Evolutionary conservation across 2,797 vertebrate species (phyloP), one percentile per base, ranked within the genome.

Genomic region (Paratrypauchen microcephalus): DNA sequence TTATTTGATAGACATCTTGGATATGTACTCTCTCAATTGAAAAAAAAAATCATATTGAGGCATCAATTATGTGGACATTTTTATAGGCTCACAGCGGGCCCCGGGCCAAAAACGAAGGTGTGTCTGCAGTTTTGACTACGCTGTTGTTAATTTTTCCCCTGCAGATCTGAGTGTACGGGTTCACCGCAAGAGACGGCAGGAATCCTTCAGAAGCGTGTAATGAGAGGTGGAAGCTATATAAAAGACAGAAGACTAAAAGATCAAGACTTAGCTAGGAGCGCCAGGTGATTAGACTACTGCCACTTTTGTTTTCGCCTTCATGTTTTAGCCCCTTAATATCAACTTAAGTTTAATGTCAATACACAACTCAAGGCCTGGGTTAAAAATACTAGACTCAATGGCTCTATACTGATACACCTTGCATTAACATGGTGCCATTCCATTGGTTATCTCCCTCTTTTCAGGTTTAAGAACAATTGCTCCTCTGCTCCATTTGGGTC

Each of bases 21-120:
- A 89, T 81, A 45, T 61, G 66, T 83, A 81, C 87, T 85, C 62
- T 86, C 61, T 72, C 80, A 69, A 86, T 86, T 88, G 77, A 85
- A 81, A 76, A 77, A 77, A 65, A 80, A 71, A 79, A 77, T 87
- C 83, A 90, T 91, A 89, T 92, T 88, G 79, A 87, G 68, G 86
- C 89, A 89, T 92, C 83, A 89, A 88, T 90, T 92, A 88, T 86
- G 76, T 82, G 64, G 86, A 91, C 81, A 70, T 89, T 91, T 91
- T 91, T 84, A 91, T 88, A 87, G 89, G 85, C 73, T 78, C 1
- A 78, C 1, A 18, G 78, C 77, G 79, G 92, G 90, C 88, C 66
- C 52, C 0, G 30, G 67, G 90, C 89, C 92, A 93, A 84, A 90
- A 88, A 91, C 75, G 83, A 92, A 90, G 91, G 92, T 85, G 90